Evolutionary conservation across 1,140 invertebrate species (phyloP), one percentile per base, ranked within the genome.

Genomic region (Penaeus indicus): DNA sequence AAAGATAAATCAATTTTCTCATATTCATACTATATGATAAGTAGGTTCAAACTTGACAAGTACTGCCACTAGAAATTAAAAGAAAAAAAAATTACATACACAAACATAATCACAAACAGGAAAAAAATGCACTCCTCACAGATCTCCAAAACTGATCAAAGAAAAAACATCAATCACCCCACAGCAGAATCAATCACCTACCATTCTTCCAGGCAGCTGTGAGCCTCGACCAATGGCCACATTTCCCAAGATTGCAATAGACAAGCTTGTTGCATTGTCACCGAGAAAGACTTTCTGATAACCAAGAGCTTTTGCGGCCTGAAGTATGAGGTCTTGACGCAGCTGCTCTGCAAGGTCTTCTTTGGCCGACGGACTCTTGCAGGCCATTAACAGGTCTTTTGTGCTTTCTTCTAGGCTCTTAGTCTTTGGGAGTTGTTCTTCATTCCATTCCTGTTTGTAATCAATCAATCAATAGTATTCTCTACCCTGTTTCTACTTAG

Each of bases 181-280:
- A 13, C 62, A 60, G 62, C 22, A 27, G 38, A 62, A 25, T 42
- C 5, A 42, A 80, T 60, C 54, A 86, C 86, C 72, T 42, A 88
- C 86, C 79, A 88, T 80, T 88, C 61, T 32, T 1, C 54, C 64
- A 61, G 86, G 54, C 27, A 88, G 80, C 64, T 88, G 80, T 18
- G 86, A 88, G 18, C 86, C 86, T 54, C 86, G 82, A 62, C 86
- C 86, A n/a, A 88, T 7, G 42, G 86, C 86, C 7, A 88, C 86
- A 63, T 82, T 62, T 42, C 79, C 82, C 54, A 88, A 21, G 60
- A 83, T 83, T 25, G 19, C 22, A 18, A 83, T 32, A 60, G 80
- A 88, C 69, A 82, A 62, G 38, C 42, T 63, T 21, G 86, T 83
- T 8, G 79, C 79, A 83, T 82, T 83, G 62, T 83, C 79, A 47